Conservation (phyloP, 1,140 invertebrate species). For the Platyscapa corneri region DNA sequence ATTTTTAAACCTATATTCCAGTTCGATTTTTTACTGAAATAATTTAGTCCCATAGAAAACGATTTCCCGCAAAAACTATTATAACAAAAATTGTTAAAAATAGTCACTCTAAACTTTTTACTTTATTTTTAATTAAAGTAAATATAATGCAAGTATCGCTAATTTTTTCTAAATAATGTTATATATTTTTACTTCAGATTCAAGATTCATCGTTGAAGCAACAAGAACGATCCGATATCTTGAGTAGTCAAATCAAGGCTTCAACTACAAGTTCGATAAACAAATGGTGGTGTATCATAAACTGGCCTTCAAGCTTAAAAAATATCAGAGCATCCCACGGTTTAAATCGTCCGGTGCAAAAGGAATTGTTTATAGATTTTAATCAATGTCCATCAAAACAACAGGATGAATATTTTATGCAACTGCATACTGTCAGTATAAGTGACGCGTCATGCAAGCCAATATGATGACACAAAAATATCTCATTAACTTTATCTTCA, state of each 20-base stretch:
- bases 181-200: background rate
- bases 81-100: too few species aligned
- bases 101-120: too few species aligned
- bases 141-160: background rate
- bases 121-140: too few species aligned
- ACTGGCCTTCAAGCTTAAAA: conserved; percentile 65
- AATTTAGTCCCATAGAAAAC: too few species aligned
- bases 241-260: conserved; percentile 3
- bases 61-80: too few species aligned
- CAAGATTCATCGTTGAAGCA: background rate
- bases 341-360: background rate
- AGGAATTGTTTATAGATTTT: conserved; percentile 47
- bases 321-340: background rate
- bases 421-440: conserved; percentile 65
- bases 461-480: conserved; percentile 53
- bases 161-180: background rate
- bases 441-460: conserved; percentile 59
- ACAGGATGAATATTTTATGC: conserved; percentile 65
- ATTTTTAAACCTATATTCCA: too few species aligned
- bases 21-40: too few species aligned
- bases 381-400: conserved; percentile 48
- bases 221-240: background rate
- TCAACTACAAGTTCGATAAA: conserved; percentile 51
- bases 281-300: conserved; percentile 67
- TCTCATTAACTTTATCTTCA: background rate